These are phyloP conservation scores for Brachionus manjavacas DNA, from an alignment of 1,140 invertebrate species.

Conservation along the genomic window DNA sequence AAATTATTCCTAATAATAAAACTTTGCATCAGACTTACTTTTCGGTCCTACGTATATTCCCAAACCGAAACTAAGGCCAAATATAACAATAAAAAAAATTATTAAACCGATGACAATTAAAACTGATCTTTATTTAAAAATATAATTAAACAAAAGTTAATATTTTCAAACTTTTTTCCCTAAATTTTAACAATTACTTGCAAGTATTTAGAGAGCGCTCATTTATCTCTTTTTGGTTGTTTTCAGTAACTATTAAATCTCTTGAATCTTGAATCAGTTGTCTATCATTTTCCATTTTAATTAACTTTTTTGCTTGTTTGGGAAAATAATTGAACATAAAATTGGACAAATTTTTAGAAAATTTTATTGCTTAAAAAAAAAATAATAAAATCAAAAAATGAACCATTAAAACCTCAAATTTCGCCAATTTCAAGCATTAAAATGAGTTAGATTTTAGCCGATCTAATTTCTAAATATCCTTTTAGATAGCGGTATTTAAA, in stretches of 20 bases:
- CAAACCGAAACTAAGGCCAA: neutral
- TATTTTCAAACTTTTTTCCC: neutral
- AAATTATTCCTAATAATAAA: neutral
- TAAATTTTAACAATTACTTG: neutral
- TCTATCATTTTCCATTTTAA: neutral
- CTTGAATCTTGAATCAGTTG: neutral
- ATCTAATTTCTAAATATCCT: neutral
- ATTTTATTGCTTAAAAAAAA: neutral
- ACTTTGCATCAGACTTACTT: neutral
- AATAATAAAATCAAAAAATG: neutral
- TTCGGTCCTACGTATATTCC: slow-evolving; percentile 14
- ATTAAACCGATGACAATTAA: neutral
- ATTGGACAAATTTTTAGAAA: neutral
- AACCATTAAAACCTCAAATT: neutral
- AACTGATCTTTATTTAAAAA: neutral
- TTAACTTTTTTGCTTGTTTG: neutral
- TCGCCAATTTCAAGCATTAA: neutral
- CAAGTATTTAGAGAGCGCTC: neutral
- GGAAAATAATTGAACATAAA: neutral
- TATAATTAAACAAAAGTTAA: neutral
- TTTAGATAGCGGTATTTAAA: neutral
- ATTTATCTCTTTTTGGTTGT: neutral
- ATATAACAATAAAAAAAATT: neutral
- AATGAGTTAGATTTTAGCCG: neutral
- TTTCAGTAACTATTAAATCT: neutral